phyloP scores from a whole-genome alignment of 1,140 invertebrate species.

The fruit fly (Drosophila melanogaster) region Release_6_plus_ISO1_MT NT_037436.4:13249001-13249500 shows the following conservation, averaged over 20 bases:
- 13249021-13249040: slow-evolving; percentile 64
- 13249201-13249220: slow-evolving; percentile 26
- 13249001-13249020: slow-evolving; percentile 45
- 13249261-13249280: slow-evolving; percentile 7
- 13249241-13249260: slow-evolving; percentile 27
- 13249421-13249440: not conserved
- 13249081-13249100: slow-evolving; percentile 35
- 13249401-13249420: not conserved
- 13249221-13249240: slow-evolving; percentile 26
- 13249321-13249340: slow-evolving; percentile 42
- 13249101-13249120: not conserved
- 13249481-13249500: not conserved
- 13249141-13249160: not conserved
- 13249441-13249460: not conserved
- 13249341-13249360: slow-evolving; percentile 22
- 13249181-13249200: slow-evolving; percentile 55
- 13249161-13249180: slow-evolving; percentile 34
- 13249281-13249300: slow-evolving; percentile 36
- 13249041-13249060: slow-evolving; percentile 80
- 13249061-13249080: slow-evolving; percentile 74
- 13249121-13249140: slow-evolving; percentile 1
- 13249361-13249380: slow-evolving; percentile 32
- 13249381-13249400: slow-evolving; percentile 16
- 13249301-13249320: slow-evolving; percentile 24
- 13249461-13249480: not conserved